These are phyloP conservation scores for Morelia viridis DNA, from an alignment of 2,797 vertebrate genomes.

Conservation along the genomic window DNA sequence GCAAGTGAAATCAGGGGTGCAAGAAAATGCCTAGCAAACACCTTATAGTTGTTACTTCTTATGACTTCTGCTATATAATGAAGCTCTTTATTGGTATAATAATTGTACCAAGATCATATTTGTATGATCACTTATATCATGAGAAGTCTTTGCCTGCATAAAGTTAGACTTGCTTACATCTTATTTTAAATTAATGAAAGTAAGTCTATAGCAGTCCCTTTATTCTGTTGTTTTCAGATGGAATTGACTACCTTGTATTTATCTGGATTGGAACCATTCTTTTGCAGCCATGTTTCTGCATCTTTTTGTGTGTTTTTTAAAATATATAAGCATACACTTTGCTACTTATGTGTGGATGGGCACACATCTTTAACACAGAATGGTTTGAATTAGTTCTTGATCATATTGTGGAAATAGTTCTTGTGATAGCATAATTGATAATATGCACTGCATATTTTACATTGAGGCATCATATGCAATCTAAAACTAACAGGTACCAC, in stretches of 20 bases:
- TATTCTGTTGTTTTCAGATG: neutral
- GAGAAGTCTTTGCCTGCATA: neutral
- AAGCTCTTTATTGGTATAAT: neutral
- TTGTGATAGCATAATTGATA: neutral
- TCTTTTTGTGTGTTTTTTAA: neutral
- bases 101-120: neutral
- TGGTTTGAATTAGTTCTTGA: neutral
- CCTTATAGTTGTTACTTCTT: neutral
- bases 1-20: neutral
- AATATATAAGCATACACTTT: neutral
- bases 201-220: too few relatives aligned
- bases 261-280: neutral
- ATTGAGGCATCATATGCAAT: neutral
- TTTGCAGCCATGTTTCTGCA: neutral
- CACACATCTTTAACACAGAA: neutral
- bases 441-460: neutral
- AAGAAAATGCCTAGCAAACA: neutral
- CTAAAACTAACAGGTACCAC: neutral
- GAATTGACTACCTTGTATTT: neutral
- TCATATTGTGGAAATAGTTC: neutral
- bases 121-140: neutral
- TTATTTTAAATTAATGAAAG: neutral
- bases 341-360: neutral
- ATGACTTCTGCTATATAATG: neutral
- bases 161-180: neutral